These are phyloP conservation scores for Haplotaxodon microlepis DNA, from an alignment of 2,113 vertebrate species.

Conservation along the genomic window DNA sequence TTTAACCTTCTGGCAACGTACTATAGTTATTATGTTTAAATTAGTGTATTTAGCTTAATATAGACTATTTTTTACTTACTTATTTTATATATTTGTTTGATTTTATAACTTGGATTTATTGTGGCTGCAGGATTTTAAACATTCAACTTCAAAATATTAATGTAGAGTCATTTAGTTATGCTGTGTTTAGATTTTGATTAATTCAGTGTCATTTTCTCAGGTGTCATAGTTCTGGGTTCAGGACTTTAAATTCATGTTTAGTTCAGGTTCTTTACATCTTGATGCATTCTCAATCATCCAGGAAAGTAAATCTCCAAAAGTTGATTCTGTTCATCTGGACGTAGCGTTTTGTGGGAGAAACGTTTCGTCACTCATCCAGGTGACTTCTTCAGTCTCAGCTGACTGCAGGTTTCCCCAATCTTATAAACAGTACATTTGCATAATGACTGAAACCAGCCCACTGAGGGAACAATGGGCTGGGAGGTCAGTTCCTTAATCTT, in stretches of 20 bases:
- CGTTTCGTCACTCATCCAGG: accelerated
- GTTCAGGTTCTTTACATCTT: accelerated
- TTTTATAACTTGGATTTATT: background rate
- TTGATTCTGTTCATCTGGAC: accelerated
- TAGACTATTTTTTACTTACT: background rate
- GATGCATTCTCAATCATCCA: no score
- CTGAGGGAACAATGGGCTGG: accelerated
- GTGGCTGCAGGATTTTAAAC: background rate
- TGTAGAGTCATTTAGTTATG: background rate
- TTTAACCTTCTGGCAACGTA: accelerated
- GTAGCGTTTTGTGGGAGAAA: no score
- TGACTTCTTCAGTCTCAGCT: no score
- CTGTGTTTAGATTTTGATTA: background rate
- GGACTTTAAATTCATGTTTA: background rate
- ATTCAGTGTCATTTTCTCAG: background rate
- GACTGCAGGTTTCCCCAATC: no score
- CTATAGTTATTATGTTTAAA: background rate
- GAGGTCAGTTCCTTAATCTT: no score
- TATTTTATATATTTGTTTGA: background rate
- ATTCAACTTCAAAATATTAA: background rate
- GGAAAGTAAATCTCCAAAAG: accelerated
- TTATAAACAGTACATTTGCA: accelerated
- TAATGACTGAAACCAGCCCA: no score
- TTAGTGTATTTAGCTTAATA: background rate
- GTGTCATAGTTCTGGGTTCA: background rate